phyloP scores from a whole-genome alignment of 2,797 vertebrate genomes.

The Zalophus californianus region DNA sequence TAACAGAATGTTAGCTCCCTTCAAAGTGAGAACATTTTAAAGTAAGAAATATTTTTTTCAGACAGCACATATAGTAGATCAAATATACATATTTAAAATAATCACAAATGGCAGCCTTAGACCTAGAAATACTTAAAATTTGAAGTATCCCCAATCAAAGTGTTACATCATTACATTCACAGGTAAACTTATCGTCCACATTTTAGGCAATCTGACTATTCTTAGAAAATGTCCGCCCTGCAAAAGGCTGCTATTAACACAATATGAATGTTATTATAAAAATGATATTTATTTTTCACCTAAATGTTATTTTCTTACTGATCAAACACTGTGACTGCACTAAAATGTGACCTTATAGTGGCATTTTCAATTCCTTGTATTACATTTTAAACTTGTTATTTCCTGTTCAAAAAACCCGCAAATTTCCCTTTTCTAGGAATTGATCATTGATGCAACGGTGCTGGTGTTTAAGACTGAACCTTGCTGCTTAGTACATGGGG shows the following conservation, averaged over 20 bases:
- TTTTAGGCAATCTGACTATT: neutral
- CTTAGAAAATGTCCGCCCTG: slow-evolving; percentile 29
- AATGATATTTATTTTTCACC: slow-evolving; percentile 41
- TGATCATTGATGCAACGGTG: neutral
- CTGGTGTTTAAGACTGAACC: neutral
- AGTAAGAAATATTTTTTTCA: slow-evolving; percentile 63
- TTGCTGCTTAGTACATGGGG: neutral
- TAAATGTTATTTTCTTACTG: slow-evolving; percentile 42
- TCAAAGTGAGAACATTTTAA: slow-evolving; percentile 84
- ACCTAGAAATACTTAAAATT: slow-evolving; percentile 36
- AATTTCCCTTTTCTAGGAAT: neutral
- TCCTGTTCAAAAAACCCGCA: neutral
- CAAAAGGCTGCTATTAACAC: slow-evolving; percentile 42
- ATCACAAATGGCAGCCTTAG: slow-evolving; percentile 1
- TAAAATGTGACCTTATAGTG: slow-evolving; percentile 14
- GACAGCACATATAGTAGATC: neutral
- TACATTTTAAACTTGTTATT: slow-evolving; percentile 33
- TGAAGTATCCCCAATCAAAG: slow-evolving; percentile 50
- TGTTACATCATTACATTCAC: slow-evolving; percentile 3
- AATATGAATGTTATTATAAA: slow-evolving; percentile 28
- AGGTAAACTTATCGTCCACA: slow-evolving; percentile 3
- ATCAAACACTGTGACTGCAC: neutral
- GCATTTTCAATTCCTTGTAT: slow-evolving; percentile 45
- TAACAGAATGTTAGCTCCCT: slow-evolving; percentile 99
- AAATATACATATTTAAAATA: slow-evolving; percentile 62